Percentiles rank a stretch among this genome's conserved stretches.
Conservation (phyloP, 2,113 vertebrate genomes). For the Amblyopsis rosae region DNA sequence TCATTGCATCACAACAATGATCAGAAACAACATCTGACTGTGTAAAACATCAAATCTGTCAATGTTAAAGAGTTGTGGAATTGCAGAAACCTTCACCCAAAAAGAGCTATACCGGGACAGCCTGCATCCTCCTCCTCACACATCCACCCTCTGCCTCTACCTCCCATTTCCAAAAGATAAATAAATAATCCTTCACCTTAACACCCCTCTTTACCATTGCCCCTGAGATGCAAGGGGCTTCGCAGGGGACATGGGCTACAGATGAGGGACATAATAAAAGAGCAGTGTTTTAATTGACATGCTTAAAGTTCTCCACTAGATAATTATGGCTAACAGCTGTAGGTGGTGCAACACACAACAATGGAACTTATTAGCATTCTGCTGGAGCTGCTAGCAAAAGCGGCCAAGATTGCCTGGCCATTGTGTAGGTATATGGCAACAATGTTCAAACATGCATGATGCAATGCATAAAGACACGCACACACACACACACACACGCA, state of each 20-base stretch:
- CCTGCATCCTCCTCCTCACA: conserved; percentile 11
- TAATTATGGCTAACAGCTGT: conserved; percentile 77
- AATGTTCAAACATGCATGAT: conserved; percentile 22
- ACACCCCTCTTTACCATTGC: conserved; percentile 8
- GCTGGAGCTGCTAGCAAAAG: conserved; percentile 17
- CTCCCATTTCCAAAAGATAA: conserved; percentile 30
- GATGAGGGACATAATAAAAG: conserved; percentile 46
- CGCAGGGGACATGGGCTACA: conserved; percentile 10
- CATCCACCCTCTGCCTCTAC: not conserved
- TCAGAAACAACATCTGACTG: conserved; percentile 5
- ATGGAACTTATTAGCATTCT: conserved; percentile 71
- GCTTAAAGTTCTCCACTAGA: conserved; percentile 74
- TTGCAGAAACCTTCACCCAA: conserved; percentile 19
- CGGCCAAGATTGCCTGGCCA: conserved; percentile 20
- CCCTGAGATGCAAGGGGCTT: conserved; percentile 19
- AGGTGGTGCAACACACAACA: conserved; percentile 69
- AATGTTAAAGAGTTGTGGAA: conserved; percentile 22
- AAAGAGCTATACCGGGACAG: conserved; percentile 21
- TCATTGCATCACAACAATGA: too few species aligned
- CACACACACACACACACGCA: conserved; percentile 12
- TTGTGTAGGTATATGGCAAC: conserved; percentile 7
- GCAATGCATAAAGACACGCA: not conserved
- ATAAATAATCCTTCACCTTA: conserved; percentile 56
- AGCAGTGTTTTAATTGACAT: conserved; percentile 70
- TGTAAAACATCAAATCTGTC: conserved; percentile 11